phyloP scores from a whole-genome alignment of 2,797 vertebrate genomes.

The Microctenopoma steveboyesi region DNA sequence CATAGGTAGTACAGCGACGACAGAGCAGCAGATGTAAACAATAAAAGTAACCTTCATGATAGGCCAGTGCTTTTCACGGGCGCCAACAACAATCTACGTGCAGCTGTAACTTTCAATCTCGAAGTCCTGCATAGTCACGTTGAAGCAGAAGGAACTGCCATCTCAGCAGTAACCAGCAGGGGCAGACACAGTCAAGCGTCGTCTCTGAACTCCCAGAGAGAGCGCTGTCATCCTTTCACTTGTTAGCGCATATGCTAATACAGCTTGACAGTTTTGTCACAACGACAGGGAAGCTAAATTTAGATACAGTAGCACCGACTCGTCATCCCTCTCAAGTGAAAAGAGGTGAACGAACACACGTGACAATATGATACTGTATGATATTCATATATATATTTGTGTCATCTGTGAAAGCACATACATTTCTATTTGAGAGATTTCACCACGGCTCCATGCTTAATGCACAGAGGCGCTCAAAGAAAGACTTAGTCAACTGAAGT shows the following conservation, averaged over 20 bases:
- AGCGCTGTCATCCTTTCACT: constrained; percentile 39
- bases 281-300: constrained; percentile 49
- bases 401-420: constrained; percentile 52
- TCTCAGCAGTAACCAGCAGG: constrained; percentile 40
- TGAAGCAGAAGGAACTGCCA: constrained; percentile 13
- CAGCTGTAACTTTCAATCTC: constrained; percentile 17
- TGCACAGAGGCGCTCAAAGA: constrained; percentile 21
- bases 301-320: constrained; percentile 42
- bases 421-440: constrained; percentile 36
- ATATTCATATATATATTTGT: constrained; percentile 28
- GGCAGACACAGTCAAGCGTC: constrained; percentile 15
- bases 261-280: constrained; percentile 51
- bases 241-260: constrained; percentile 44
- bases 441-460: constrained; percentile 24
- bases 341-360: constrained; percentile 26
- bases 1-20: constrained; percentile 26
- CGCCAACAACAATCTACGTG: constrained; percentile 10
- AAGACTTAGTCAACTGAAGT: constrained; percentile 31
- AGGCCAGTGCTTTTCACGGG: constrained; percentile 9
- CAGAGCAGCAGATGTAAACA: constrained; percentile 33
- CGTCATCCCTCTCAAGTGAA: constrained; percentile 37
- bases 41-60: constrained; percentile 21
- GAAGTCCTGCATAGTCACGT: background rate
- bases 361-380: constrained; percentile 29
- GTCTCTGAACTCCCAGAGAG: constrained; percentile 27